phyloP scores from a whole-genome alignment of 2,113 vertebrate species.

The Lasiurus cinereus region DNA sequence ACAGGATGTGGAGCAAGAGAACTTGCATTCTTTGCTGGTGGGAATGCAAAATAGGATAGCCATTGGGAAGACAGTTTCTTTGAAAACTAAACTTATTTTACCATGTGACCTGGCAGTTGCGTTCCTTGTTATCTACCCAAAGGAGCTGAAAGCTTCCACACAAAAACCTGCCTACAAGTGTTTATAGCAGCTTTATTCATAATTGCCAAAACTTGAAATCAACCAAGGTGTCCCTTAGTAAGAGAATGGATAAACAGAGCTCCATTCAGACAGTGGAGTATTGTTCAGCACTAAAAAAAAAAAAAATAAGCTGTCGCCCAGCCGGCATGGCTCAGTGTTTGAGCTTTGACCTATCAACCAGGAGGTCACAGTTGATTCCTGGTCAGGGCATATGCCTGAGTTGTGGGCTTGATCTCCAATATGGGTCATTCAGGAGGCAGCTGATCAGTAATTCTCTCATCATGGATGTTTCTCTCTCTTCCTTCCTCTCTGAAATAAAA shows the following conservation, averaged over 20 bases:
- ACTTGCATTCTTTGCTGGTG: fast-evolving
- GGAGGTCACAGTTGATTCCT: neutral
- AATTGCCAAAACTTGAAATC: neutral
- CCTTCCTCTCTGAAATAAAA: neutral
- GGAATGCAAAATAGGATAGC: neutral
- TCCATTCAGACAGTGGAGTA: neutral
- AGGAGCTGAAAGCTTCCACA: neutral
- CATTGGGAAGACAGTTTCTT: neutral
- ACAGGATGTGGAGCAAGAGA: fast-evolving
- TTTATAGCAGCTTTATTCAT: neutral
- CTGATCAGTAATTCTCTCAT: neutral
- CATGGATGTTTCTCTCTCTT: neutral
- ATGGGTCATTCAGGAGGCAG: too few relatives aligned
- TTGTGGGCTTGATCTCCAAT: neutral
- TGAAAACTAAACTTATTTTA: neutral
- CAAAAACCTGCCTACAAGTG: neutral
- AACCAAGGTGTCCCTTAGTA: neutral
- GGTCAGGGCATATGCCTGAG: neutral
- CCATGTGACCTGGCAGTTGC: fast-evolving
- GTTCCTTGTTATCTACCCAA: neutral
- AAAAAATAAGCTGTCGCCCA: neutral
- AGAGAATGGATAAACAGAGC: neutral
- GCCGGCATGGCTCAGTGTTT: neutral
- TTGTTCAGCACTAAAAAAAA: neutral
- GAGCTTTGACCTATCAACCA: neutral